phyloP scores from a whole-genome alignment of 2,797 vertebrate species.

The Coilia nasus region DNA sequence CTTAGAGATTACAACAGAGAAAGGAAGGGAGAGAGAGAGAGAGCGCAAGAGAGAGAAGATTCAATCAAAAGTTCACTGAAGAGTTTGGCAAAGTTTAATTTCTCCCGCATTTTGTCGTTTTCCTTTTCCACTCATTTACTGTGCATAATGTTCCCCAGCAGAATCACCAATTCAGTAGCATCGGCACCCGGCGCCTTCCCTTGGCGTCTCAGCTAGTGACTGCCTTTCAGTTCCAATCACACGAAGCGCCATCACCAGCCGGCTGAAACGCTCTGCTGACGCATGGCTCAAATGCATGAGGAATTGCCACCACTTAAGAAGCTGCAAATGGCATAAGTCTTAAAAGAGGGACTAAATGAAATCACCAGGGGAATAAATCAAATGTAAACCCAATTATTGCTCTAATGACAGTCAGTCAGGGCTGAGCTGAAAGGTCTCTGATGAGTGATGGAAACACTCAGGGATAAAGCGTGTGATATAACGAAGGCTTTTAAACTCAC shows the following conservation, averaged over 20 bases:
- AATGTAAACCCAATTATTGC: constrained; percentile 13
- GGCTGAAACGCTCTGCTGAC: neutral
- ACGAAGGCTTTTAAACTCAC: neutral
- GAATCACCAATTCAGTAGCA: neutral
- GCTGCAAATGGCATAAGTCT: neutral
- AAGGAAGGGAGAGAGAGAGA: neutral
- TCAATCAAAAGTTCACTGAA: constrained; percentile 5
- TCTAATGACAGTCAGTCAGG: neutral
- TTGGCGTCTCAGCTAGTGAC: neutral
- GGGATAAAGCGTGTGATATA: neutral
- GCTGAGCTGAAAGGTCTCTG: neutral
- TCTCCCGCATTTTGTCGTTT: neutral
- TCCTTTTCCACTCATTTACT: neutral
- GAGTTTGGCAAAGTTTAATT: neutral
- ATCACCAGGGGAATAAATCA: neutral
- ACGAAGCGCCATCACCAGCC: neutral
- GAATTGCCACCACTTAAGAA: neutral
- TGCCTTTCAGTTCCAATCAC: neutral
- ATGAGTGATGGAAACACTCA: neutral
- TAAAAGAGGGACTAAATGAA: neutral
- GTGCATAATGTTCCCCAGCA: neutral
- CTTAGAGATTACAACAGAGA: neutral
- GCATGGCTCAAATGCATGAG: neutral
- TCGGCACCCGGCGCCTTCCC: neutral
- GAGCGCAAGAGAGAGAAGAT: neutral